These are phyloP conservation scores for Cephalotes varians DNA, from an alignment of 2,888 invertebrate genomes.

Conservation along the genomic window DNA sequence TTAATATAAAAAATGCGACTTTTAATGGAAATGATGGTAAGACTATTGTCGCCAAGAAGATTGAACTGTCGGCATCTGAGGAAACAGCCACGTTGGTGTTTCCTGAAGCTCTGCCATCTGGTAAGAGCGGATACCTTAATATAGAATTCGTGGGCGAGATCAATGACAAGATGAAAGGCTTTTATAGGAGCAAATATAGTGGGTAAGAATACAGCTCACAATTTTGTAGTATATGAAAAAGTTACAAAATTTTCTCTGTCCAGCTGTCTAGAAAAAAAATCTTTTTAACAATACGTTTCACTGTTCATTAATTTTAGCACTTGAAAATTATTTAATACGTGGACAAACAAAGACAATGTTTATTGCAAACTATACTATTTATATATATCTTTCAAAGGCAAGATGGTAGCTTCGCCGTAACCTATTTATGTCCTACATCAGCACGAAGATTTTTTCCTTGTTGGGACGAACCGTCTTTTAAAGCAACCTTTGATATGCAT, in stretches of 20 bases:
- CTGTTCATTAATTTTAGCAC: not conserved
- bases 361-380: slow-evolving; percentile 15
- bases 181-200: slow-evolving; percentile 95
- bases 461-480: slow-evolving; percentile 88
- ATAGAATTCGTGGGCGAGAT: slow-evolving; percentile 94
- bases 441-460: slow-evolving; percentile 88
- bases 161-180: slow-evolving; percentile 98
- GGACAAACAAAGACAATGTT: not conserved
- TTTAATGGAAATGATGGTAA: slow-evolving; percentile 87
- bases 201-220: slow-evolving; percentile 79
- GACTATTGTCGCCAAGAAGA: slow-evolving; percentile 81
- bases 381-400: slow-evolving; percentile 37
- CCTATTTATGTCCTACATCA: slow-evolving; percentile 85
- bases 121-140: slow-evolving; percentile 87
- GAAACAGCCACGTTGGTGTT: slow-evolving; percentile 91
- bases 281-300: not conserved
- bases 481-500: slow-evolving; percentile 86
- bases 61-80: slow-evolving; percentile 86
- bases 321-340: slow-evolving; percentile 10
- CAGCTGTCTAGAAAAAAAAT: not conserved
- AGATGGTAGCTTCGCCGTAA: slow-evolving; percentile 84
- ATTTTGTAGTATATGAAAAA: not conserved
- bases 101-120: slow-evolving; percentile 88
- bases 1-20: slow-evolving; percentile 89
- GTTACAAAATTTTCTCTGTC: not conserved